Conservation (phyloP, 23 tunicate genomes). For the Ciona savignyi region DNA sequence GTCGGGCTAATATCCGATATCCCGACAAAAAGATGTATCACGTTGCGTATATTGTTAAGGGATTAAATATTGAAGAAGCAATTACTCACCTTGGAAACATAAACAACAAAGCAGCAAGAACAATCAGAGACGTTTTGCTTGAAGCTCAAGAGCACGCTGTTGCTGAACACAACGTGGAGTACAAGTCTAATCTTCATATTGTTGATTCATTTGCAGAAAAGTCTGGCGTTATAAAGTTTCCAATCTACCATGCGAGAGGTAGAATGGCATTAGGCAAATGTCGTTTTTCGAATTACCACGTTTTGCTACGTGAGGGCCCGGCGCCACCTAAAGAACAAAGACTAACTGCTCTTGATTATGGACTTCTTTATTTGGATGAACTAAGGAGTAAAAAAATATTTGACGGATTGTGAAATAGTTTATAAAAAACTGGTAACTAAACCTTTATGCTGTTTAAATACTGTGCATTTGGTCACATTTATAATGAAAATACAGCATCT, state of each 20-base stretch:
- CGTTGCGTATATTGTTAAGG: constrained; percentile 21
- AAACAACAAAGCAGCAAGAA: constrained; percentile 39
- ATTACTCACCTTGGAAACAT: constrained; percentile 29
- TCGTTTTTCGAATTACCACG: constrained; percentile 55
- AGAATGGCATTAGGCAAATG: constrained; percentile 14
- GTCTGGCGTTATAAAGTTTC: constrained; percentile 22
- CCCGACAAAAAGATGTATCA: constrained; percentile 64
- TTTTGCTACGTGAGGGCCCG: constrained; percentile 75
- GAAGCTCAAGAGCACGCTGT: constrained; percentile 88
- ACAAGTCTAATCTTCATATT: constrained; percentile 76
- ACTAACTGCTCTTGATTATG: constrained; percentile 48
- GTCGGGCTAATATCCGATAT: constrained; percentile 52
- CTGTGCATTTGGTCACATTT: too few species aligned
- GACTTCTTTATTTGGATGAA: constrained; percentile 24
- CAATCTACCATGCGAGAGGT: constrained; percentile 42
- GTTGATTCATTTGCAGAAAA: constrained; percentile 36
- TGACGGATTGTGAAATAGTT: constrained; percentile 45
- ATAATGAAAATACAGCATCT: too few species aligned
- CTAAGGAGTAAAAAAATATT: constrained; percentile 34
- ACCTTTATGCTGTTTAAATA: too few species aligned
- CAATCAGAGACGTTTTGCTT: constrained; percentile 33
- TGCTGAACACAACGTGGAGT: constrained; percentile 78
- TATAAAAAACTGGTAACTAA: too few species aligned
- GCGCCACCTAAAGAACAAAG: constrained; percentile 27
- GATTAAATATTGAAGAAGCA: constrained; percentile 80